These are phyloP conservation scores for Aleiodes leptofemur DNA, from an alignment of 2,888 invertebrate species.

Conservation along the genomic window DNA sequence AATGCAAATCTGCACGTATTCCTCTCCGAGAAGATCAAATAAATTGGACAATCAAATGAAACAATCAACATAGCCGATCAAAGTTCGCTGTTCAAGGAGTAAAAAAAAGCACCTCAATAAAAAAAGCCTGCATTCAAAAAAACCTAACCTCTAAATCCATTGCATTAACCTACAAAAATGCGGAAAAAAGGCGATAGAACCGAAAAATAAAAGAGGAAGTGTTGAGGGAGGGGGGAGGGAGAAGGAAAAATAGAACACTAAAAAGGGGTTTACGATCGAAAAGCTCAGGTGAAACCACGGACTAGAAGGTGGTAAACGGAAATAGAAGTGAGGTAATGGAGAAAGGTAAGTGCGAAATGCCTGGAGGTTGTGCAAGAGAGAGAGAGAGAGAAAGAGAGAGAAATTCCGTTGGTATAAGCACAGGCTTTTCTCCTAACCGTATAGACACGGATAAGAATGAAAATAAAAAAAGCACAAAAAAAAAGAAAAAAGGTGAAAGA, in stretches of 20 bases:
- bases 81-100: neutral
- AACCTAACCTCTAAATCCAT: no score
- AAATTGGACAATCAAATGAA: neutral
- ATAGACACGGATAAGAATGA: slow-evolving; percentile 35
- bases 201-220: no score
- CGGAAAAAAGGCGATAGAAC: no score
- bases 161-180: no score
- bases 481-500: slow-evolving; percentile 17
- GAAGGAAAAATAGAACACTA: no score
- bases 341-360: slow-evolving; percentile 26
- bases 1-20: neutral
- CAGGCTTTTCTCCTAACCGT: slow-evolving; percentile 21
- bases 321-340: slow-evolving; percentile 47
- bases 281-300: slow-evolving; percentile 47
- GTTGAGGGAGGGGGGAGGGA: no score
- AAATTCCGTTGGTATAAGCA: slow-evolving; percentile 27
- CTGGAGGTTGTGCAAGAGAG: neutral
- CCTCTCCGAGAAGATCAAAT: neutral
- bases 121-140: no score
- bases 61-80: neutral
- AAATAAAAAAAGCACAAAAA: slow-evolving; percentile 35
- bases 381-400: neutral
- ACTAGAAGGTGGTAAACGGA: slow-evolving; percentile 45
- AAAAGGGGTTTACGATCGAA: slow-evolving; percentile 29
- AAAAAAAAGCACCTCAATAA: no score